phyloP scores from a whole-genome alignment of 2,113 vertebrate genomes.

The Calyptomena viridis region DNA sequence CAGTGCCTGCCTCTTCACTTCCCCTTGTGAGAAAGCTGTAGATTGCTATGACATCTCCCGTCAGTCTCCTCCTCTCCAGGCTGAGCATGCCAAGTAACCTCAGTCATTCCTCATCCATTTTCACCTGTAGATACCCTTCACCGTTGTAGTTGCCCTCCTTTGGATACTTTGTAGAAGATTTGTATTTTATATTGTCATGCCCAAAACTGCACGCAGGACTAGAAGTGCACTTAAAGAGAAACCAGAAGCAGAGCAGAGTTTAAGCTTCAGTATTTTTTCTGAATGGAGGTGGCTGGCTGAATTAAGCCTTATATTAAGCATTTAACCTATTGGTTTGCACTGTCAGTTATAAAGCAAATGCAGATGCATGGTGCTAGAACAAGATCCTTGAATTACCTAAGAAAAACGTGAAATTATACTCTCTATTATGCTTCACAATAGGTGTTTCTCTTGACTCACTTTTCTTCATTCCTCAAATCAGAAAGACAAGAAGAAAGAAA shows the following conservation, averaged over 20 bases:
- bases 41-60: neutral
- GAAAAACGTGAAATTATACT: neutral
- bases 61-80: neutral
- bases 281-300: neutral
- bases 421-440: neutral
- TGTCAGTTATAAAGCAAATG: neutral
- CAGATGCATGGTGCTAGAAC: neutral
- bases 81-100: neutral
- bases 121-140: neutral
- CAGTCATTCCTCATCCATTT: accelerated
- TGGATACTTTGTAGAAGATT: neutral
- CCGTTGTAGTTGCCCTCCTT: neutral
- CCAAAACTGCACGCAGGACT: neutral
- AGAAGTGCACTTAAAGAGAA: neutral
- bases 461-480: conserved; percentile 23
- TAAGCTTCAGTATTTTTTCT: neutral
- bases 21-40: neutral
- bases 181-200: neutral
- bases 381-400: neutral
- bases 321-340: neutral
- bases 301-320: neutral
- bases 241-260: neutral
- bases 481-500: neutral
- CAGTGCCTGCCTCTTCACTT: neutral
- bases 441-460: neutral